phyloP scores from a whole-genome alignment of 1,140 invertebrate genomes.

The Psix sp. region DNA sequence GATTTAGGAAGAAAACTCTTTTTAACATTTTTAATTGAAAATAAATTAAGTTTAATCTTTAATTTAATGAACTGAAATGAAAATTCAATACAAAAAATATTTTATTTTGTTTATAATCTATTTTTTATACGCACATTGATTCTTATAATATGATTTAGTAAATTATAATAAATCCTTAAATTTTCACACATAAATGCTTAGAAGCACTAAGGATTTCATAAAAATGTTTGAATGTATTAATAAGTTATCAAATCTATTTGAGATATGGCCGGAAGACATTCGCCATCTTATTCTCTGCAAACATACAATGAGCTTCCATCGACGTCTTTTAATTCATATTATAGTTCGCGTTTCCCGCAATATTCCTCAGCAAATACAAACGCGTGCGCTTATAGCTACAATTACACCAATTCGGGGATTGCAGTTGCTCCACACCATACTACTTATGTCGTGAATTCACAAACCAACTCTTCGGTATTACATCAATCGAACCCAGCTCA shows the following conservation, averaged over 20 bases:
- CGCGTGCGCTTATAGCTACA: constrained; percentile 69
- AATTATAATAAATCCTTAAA: too few relatives aligned
- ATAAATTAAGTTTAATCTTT: too few relatives aligned
- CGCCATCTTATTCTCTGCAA: constrained; percentile 70
- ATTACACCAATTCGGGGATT: constrained; percentile 70
- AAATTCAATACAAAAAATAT: too few relatives aligned
- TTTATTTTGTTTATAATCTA: too few relatives aligned
- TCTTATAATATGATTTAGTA: too few relatives aligned
- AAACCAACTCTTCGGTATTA: constrained; percentile 44
- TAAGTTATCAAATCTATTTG: constrained; percentile 41
- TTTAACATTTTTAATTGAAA: too few relatives aligned
- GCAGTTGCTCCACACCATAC: constrained; percentile 59
- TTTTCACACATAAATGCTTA: too few relatives aligned
- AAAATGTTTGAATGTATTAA: constrained; percentile 11
- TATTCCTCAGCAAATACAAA: constrained; percentile 70
- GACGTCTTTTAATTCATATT: constrained; percentile 70
- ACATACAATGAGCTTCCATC: constrained; percentile 68
- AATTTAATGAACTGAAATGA: too few relatives aligned
- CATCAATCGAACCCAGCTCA: constrained; percentile 60
- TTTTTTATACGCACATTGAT: too few relatives aligned
- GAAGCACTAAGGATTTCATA: not conserved
- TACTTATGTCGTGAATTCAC: constrained; percentile 56
- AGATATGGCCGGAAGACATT: constrained; percentile 71
- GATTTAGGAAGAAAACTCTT: too few relatives aligned
- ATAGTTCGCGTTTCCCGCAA: constrained; percentile 69